phyloP scores from a whole-genome alignment of 2,113 vertebrate genomes.

The Actenoides hombroni region DNA sequence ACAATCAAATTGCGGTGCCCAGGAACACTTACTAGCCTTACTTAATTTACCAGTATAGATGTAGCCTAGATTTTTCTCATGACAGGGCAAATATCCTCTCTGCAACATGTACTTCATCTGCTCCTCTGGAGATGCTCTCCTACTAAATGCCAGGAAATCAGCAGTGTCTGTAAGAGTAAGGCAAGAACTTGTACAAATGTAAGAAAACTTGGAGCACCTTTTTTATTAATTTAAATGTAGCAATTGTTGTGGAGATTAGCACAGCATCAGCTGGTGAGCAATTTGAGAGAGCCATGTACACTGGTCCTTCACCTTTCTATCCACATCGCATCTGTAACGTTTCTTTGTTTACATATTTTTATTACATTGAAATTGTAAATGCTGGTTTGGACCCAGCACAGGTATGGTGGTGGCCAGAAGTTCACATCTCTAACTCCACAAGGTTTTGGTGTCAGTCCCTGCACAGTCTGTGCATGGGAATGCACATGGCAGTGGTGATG shows the following conservation, averaged over 20 bases:
- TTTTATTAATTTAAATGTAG: neutral
- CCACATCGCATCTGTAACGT: neutral
- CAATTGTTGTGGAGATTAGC: neutral
- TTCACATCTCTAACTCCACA: neutral
- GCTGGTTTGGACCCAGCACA: neutral
- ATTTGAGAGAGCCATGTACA: neutral
- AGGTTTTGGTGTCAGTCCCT: neutral
- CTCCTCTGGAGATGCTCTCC: neutral
- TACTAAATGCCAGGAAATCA: neutral
- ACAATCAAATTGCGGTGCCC: neutral
- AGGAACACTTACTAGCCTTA: neutral
- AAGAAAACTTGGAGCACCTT: neutral
- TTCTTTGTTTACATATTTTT: neutral
- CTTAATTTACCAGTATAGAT: neutral
- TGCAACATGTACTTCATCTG: neutral
- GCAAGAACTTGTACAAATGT: accelerated
- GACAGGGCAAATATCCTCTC: neutral
- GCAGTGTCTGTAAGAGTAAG: neutral
- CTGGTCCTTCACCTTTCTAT: neutral
- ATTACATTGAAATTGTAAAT: neutral
- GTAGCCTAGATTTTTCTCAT: neutral
- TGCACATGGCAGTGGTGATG: neutral
- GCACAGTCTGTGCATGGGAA: neutral
- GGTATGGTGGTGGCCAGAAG: neutral
- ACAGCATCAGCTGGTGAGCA: neutral